These are phyloP conservation scores for Typhlomys cinereus DNA, from an alignment of 2,113 vertebrate species.

Conservation along the genomic window DNA sequence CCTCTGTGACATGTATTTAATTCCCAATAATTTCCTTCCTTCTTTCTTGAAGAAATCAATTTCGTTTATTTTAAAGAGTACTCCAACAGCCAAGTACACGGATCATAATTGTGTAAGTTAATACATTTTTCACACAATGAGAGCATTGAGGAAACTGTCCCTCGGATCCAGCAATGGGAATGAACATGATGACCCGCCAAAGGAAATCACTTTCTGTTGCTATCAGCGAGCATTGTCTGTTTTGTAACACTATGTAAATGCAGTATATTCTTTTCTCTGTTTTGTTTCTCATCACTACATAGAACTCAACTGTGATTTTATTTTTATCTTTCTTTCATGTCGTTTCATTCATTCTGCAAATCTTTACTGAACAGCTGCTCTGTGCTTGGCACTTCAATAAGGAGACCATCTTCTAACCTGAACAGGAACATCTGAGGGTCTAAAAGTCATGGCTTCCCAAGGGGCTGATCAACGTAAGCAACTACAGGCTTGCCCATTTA, in stretches of 20 bases:
- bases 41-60: neutral
- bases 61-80: neutral
- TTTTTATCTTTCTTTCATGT: constrained; percentile 16
- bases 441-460: constrained; percentile 14
- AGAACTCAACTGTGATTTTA: constrained; percentile 24
- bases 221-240: neutral
- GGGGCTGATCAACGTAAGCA: neutral
- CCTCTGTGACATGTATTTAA: neutral
- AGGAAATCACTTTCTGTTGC: neutral
- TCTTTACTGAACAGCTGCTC: neutral
- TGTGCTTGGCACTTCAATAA: neutral
- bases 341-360: neutral
- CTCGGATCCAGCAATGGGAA: neutral
- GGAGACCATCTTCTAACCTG: neutral
- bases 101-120: neutral
- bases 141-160: neutral
- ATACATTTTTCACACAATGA: neutral
- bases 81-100: neutral
- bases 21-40: neutral
- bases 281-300: neutral
- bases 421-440: neutral
- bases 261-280: neutral
- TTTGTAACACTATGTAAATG: neutral
- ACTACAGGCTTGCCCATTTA: neutral
- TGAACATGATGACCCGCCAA: too few relatives aligned